phyloP scores from a whole-genome alignment of 2,888 invertebrate species.

The Napeogenes sylphis region DNA sequence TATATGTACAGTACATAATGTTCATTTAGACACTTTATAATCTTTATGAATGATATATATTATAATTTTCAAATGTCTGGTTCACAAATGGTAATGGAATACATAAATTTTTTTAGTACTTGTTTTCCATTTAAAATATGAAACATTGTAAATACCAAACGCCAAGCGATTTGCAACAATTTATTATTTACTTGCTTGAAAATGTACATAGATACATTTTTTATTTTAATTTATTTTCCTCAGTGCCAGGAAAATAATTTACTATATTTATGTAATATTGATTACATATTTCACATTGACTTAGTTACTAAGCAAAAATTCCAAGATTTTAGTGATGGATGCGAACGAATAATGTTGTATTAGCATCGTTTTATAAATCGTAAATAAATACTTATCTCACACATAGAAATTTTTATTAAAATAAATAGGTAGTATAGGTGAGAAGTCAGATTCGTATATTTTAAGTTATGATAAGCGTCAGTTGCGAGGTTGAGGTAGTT shows the following conservation, averaged over 20 bases:
- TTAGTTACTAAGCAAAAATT: conserved; percentile 44
- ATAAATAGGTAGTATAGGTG: conserved; percentile 54
- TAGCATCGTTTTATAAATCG: conserved; percentile 57
- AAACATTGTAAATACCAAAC: conserved; percentile 34
- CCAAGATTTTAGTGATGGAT: conserved; percentile 54
- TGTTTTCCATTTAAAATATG: conserved; percentile 14
- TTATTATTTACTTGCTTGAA: conserved; percentile 29
- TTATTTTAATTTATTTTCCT: conserved; percentile 33
- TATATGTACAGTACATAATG: conserved; percentile 43
- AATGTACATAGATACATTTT: conserved; percentile 27
- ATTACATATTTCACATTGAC: conserved; percentile 39
- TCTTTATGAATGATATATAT: conserved; percentile 20
- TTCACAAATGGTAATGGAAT: conserved; percentile 6
- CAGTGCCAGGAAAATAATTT: conserved; percentile 41
- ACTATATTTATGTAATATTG: conserved; percentile 51
- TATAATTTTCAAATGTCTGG: conserved; percentile 7
- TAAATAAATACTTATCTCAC: conserved; percentile 59
- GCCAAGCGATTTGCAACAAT: conserved; percentile 49
- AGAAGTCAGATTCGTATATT: conserved; percentile 74
- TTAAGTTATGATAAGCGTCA: conserved; percentile 64
- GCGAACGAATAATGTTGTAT: conserved; percentile 56
- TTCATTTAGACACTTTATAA: conserved; percentile 17
- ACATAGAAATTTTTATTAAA: conserved; percentile 62
- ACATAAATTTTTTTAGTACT: not conserved
- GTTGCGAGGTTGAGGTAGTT: conserved; percentile 63